Evolutionary conservation across 2,888 invertebrate genomes (phyloP), one percentile per base, ranked within the genome.

Genomic region (Protophormia terraenovae): DNA sequence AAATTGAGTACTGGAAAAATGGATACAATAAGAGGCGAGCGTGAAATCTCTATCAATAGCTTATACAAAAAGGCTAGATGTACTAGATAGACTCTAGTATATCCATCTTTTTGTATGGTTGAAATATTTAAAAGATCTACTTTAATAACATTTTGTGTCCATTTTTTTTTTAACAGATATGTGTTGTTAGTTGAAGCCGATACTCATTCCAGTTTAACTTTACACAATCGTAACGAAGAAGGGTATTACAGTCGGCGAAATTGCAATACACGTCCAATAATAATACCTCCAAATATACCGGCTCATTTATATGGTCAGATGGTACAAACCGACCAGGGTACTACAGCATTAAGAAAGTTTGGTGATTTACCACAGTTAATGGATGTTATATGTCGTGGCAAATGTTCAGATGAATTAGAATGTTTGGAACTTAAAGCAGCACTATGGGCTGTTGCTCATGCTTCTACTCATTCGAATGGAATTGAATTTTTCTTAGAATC

Each of bases 281-380:
- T 93, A 69, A 91, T 93, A 32, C 93, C 94, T 86, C 92, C 91
- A n/a, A 92, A 92, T 87, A 91, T 93, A 69, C 91, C 93, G 38
- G 95, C 97, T 50, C 98, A 98, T 94, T 93, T 98, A 83, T 96
- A 98, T 93, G 97, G 97, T 2, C 96, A 98, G 91, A 94, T 98
- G 87, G 95, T 95, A 14, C 95, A 95, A 89, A 97, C 97, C 12
- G 91, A 94, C 32, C 93, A 94, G 86, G 93, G 93, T 14, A 90
- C 92, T 84, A 90, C 90, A 12, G 90, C 93, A 10, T 81, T 93
- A 29, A 89, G 90, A 19, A 91, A 92, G 80, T 89, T 90, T 75
- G 92, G 90, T 2, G 91, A 93, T 84, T 86, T 93, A 41, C 83
- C 88, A 0, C 89, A 90, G 66, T 86, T 91, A 8, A 81, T 92